A percentile compares a stretch with the other conserved stretches of the same genome.
Evolutionary conservation across 2,797 vertebrate genomes (phyloP).

Genomic region (Pteropus rufus): DNA sequence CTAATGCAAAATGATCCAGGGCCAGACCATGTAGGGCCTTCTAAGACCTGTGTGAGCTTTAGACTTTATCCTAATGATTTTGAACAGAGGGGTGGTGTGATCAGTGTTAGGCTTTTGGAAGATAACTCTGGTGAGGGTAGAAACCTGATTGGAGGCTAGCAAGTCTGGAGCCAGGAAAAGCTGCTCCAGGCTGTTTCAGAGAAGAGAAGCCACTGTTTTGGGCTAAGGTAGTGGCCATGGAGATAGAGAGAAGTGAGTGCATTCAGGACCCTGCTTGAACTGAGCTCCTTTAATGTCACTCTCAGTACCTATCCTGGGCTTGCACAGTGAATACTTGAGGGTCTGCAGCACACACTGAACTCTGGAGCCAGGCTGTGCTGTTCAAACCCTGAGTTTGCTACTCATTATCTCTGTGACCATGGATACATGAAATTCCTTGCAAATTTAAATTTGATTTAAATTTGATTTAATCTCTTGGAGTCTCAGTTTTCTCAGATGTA

Average conservation of each 20-base stretch:
- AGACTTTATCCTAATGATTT: background rate
- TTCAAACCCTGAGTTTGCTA: background rate
- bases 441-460: too few species aligned
- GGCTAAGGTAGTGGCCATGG: background rate
- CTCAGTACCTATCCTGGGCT: background rate
- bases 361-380: background rate
- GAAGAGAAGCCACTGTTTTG: background rate
- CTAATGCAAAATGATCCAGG: background rate
- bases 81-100: background rate
- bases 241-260: background rate
- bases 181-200: background rate
- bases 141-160: background rate
- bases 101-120: background rate
- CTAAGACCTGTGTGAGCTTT: background rate
- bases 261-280: background rate
- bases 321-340: background rate
- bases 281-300: background rate
- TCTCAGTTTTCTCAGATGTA: background rate
- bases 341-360: background rate
- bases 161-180: background rate
- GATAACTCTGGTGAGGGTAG: background rate
- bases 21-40: background rate
- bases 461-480: background rate
- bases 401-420: background rate
- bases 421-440: background rate